Base-by-base conservation (phyloP, 1,140 invertebrate species). In the Cyclina sinensis region DNA sequence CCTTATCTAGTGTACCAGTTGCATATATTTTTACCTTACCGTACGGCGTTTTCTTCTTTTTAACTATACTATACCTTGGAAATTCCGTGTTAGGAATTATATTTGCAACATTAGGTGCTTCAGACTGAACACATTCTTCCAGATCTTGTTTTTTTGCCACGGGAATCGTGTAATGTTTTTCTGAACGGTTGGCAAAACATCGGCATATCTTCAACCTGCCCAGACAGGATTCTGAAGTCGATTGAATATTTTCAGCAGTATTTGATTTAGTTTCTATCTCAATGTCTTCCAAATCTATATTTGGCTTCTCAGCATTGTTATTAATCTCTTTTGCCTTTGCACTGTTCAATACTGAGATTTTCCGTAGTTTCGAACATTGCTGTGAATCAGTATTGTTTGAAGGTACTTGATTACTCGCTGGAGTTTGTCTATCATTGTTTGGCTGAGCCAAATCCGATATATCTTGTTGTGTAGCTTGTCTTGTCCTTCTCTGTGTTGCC, bases 11-110 rank as follows among this genome's bases (percentile, higher is more conserved):
- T 30, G 3, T 30, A 16, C 30, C 59, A 11, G 59, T 65, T 9
- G 30, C 11, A n/a, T 65, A 65, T 11, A 65, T 65, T 65, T 65
- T 65, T 9, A 65, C 59, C 16, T 65, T 65, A 24, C 59, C 59
- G 16, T 30, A 27, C 16, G 59, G 59, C 24, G 59, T 65, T 65
- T 65, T 65, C 24, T 65, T 27, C 59, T 65, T 35, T 30, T 65
- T 65, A 21, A 65, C 5, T 1, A 30, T 30, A 65, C 24, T 21
- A 65, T 30, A 65, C 16, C 7, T 3, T 5, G 59, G n/a, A 65
- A 27, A 65, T 14, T 54, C 51, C 21, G 7, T 7, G 21, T 54
- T 54, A 18, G 7, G 51, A 54, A 54, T 18, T 12, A 3, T 18
- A n/a, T 18, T 54, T 54, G 12, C 2, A 54, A 7, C 51, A 18